Evolutionary conservation across 2,113 vertebrate species (phyloP), one percentile per base, ranked within the genome.

Genomic region (Lucifuga dentata): DNA sequence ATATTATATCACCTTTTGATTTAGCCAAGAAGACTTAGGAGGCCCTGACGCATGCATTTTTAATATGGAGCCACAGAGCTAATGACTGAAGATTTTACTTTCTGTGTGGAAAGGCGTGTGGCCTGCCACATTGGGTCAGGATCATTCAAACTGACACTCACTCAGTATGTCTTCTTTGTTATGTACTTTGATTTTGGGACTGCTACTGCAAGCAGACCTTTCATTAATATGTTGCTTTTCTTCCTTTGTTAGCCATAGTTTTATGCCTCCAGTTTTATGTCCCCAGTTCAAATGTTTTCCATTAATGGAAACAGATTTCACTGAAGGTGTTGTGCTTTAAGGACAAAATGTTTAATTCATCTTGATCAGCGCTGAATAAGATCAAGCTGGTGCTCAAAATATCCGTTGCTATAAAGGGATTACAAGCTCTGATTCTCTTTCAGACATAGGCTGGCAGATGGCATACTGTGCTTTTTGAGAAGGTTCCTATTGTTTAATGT

Each of bases 1-100:
- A 67, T 50, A 69, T 52, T 51, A 66, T 20, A 46, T 68, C 46
- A 23, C 19, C 59, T 76, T 46, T 44, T 72, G 59, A 63, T 79
- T 70, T 64, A 78, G 68, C 73, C 41, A 48, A 68, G 59, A 46
- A 67, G 79, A 78, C 79, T 19, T 29, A 0, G 80, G 68, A 80
- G 64, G 36, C 59, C 81, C 73, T 7, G 46, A 67, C 68, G 74
- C 74, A 59, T 84, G 45, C 51, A 73, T 85, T 73, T 86, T 80
- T 74, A 73, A 76, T 43, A 11, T 0, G 11, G 20, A 48, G 52
- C 45, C 50, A 49, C 35, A 32, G 48, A 45, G 38, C 23, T 71
- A 63, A 79, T 59, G 69, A 72, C n/a, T 15, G 52, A 38, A 8
- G 33, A 8, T 35, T 8, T 35, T 12, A 16, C 52, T 39, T 19